Percentiles rank a stretch among this genome's conserved stretches.
phyloP scores from a whole-genome alignment of 23 tunicate genomes.

The Botrylloides violaceus region DNA sequence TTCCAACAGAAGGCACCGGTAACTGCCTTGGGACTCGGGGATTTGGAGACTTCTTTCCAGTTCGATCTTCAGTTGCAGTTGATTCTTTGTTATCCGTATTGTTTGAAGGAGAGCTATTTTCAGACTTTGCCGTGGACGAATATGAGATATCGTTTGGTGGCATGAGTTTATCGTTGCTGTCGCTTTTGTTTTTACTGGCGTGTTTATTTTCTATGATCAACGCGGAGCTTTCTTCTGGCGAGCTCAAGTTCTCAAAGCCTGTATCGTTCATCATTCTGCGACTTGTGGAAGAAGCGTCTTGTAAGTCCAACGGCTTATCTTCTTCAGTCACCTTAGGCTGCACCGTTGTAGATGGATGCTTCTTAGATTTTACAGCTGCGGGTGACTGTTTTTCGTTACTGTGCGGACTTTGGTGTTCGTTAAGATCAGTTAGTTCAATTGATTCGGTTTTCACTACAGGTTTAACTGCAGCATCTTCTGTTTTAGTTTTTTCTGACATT shows the following conservation, averaged over 20 bases:
- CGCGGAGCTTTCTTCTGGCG: neutral
- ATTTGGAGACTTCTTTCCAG: neutral
- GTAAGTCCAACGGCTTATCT: neutral
- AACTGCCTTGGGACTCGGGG: neutral
- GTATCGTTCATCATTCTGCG: neutral
- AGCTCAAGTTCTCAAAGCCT: neutral
- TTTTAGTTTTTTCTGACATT: neutral
- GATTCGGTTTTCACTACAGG: neutral
- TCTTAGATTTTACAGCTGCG: neutral
- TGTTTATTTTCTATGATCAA: neutral
- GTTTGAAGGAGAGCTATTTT: neutral
- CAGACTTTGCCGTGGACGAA: neutral
- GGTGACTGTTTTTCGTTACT: neutral
- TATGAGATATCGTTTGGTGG: too few relatives aligned
- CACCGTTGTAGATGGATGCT: too few relatives aligned
- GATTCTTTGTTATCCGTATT: neutral
- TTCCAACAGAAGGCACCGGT: slow-evolving; percentile 4
- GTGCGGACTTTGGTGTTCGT: neutral
- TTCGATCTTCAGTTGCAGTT: neutral
- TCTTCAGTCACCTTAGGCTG: neutral
- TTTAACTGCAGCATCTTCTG: neutral
- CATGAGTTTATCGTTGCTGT: neutral
- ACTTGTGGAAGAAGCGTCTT: neutral
- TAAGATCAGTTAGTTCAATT: neutral
- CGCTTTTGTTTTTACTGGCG: neutral